Percentiles rank a stretch among this genome's conserved stretches.
Evolutionary conservation across 2,113 vertebrate genomes (phyloP).

Genomic region (Glaucomys volans): DNA sequence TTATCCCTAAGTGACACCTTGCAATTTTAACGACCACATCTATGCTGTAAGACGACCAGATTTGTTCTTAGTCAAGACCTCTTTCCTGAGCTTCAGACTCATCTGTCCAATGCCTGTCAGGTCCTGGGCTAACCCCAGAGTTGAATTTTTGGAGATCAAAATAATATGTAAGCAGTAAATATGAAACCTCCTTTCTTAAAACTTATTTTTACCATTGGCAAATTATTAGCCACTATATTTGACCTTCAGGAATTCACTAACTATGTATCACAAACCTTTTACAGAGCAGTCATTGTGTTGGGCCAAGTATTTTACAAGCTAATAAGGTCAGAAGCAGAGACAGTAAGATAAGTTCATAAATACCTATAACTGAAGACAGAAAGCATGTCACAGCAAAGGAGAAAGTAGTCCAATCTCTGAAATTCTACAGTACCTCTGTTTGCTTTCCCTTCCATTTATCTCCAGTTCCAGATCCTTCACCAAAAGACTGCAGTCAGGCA

Average conservation of each 20-base stretch:
- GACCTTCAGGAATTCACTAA: neutral
- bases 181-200: neutral
- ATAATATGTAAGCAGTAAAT: neutral
- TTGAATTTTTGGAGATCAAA: neutral
- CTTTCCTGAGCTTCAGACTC: neutral
- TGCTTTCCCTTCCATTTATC: neutral
- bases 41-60: too few relatives aligned
- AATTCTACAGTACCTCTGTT: neutral
- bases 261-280: neutral
- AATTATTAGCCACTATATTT: neutral
- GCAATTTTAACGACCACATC: neutral
- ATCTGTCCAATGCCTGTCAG: neutral
- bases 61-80: neutral
- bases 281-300: neutral
- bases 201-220: neutral
- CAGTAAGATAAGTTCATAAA: neutral
- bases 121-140: neutral
- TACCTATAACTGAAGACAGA: neutral
- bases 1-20: neutral
- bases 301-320: neutral
- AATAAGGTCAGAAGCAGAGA: neutral
- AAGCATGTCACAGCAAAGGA: neutral
- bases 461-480: neutral
- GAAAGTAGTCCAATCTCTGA: neutral
- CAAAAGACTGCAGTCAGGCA: neutral